A percentile compares a stretch with the other conserved stretches of the same genome.
Evolutionary conservation across 2,797 vertebrate genomes (phyloP).

Genomic region (Carapus acus): DNA sequence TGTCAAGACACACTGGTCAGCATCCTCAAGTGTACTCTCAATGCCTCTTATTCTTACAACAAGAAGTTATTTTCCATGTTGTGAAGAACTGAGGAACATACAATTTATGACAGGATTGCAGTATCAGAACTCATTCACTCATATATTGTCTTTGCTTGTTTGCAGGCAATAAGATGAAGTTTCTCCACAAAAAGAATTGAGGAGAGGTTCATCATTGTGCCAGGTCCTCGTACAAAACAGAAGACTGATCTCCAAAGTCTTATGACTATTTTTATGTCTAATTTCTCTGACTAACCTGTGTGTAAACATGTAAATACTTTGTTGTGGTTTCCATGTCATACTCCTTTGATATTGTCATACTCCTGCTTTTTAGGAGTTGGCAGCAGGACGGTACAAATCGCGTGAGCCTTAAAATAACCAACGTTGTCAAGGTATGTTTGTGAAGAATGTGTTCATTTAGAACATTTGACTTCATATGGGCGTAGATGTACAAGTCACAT

Average conservation of each 20-base stretch:
- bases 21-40: no score
- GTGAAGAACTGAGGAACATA: no score
- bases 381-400: slow-evolving; percentile 76
- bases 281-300: slow-evolving; percentile 27
- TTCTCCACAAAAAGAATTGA: slow-evolving; percentile 98
- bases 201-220: slow-evolving; percentile 21
- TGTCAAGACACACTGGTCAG: no score
- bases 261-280: slow-evolving; percentile 34
- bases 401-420: slow-evolving; percentile 82
- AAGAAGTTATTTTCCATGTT: no score
- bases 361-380: slow-evolving; percentile 77
- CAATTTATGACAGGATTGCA: no score
- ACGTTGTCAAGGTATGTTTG: slow-evolving; percentile 73
- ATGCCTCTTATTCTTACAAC: no score
- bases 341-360: slow-evolving; percentile 75
- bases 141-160: slow-evolving; percentile 27
- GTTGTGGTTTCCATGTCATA: slow-evolving; percentile 79
- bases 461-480: slow-evolving; percentile 44
- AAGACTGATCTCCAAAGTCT: slow-evolving; percentile 29
- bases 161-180: slow-evolving; percentile 98
- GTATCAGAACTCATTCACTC: neutral
- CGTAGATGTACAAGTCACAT: slow-evolving; percentile 67
- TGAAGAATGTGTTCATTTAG: slow-evolving; percentile 43
- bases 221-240: slow-evolving; percentile 30
- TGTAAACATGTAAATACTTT: slow-evolving; percentile 85